These are phyloP conservation scores for Lottia gigantea DNA, from an alignment of 2,888 invertebrate genomes.

Conservation along the genomic window DNA sequence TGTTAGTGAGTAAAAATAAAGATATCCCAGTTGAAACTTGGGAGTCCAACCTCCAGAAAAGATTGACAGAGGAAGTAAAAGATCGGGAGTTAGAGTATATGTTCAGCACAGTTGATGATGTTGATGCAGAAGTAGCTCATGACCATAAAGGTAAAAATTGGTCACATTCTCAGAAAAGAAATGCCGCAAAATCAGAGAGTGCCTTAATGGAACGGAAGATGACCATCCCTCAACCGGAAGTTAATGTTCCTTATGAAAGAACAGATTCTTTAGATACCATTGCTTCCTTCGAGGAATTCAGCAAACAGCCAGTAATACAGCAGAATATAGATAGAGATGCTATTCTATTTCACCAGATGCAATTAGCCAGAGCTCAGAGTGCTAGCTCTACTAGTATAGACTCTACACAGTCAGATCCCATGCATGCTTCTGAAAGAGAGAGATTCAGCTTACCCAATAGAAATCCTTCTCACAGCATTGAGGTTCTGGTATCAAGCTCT, in stretches of 20 bases:
- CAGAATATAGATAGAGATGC: slow-evolving; percentile 59
- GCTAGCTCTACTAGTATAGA: slow-evolving; percentile 54
- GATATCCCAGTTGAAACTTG: slow-evolving; percentile 44
- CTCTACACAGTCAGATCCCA: slow-evolving; percentile 57
- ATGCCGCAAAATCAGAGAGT: slow-evolving; percentile 3
- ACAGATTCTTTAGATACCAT: slow-evolving; percentile 30
- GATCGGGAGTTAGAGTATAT: slow-evolving; percentile 54
- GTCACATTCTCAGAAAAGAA: slow-evolving; percentile 29
- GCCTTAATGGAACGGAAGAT: slow-evolving; percentile 7
- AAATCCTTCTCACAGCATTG: slow-evolving; percentile 58
- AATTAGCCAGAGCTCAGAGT: slow-evolving; percentile 46
- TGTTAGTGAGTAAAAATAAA: slow-evolving; percentile 13
- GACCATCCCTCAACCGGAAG: background rate
- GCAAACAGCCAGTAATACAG: slow-evolving; percentile 32
- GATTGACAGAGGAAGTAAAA: slow-evolving; percentile 60
- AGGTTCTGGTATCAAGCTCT: slow-evolving; percentile 49
- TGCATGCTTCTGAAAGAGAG: slow-evolving; percentile 43
- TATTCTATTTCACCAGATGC: slow-evolving; percentile 58
- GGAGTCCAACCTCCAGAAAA: slow-evolving; percentile 55
- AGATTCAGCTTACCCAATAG: slow-evolving; percentile 29
- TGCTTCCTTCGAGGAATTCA: slow-evolving; percentile 42
- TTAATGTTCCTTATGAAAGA: slow-evolving; percentile 9
- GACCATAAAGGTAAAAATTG: slow-evolving; percentile 41
- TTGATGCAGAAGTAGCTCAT: slow-evolving; percentile 31
- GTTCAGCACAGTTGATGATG: slow-evolving; percentile 33